Evolutionary conservation across 1,140 invertebrate species (phyloP).

Genomic region (Druon quercuslanigerum): DNA sequence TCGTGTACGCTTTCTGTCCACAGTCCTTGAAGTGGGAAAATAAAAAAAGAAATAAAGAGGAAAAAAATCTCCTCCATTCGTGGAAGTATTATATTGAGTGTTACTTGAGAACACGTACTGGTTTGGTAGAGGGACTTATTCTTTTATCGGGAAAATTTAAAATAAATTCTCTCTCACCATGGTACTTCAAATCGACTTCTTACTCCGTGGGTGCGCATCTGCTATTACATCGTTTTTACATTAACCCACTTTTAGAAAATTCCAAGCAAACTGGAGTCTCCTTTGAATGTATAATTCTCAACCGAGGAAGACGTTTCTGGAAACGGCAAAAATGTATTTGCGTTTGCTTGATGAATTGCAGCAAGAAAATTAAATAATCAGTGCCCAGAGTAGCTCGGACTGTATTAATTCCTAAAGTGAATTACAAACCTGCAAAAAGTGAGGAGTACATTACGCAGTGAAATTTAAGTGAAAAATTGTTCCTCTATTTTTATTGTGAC

Average conservation of each 20-base stretch:
- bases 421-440: neutral
- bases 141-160: slow-evolving; percentile 36
- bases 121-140: neutral
- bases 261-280: slow-evolving; percentile 34
- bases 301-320: slow-evolving; percentile 30
- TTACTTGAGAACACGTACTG: slow-evolving; percentile 10
- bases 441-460: neutral
- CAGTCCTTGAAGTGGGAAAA: neutral
- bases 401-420: neutral
- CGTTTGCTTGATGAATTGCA: neutral
- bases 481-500: too few relatives aligned
- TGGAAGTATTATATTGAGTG: slow-evolving; percentile 4
- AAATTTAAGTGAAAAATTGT: too few relatives aligned
- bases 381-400: neutral
- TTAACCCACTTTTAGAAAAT: slow-evolving; percentile 55
- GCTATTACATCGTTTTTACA: slow-evolving; percentile 54
- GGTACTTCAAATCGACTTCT: slow-evolving; percentile 48
- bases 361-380: slow-evolving; percentile 1
- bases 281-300: slow-evolving; percentile 47
- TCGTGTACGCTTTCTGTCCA: neutral
- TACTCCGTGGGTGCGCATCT: slow-evolving; percentile 39
- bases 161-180: slow-evolving; percentile 40
- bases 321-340: neutral
- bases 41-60: neutral
- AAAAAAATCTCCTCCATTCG: neutral